phyloP scores from a whole-genome alignment of 23 tunicate species.

The Diplosoma virens region DNA sequence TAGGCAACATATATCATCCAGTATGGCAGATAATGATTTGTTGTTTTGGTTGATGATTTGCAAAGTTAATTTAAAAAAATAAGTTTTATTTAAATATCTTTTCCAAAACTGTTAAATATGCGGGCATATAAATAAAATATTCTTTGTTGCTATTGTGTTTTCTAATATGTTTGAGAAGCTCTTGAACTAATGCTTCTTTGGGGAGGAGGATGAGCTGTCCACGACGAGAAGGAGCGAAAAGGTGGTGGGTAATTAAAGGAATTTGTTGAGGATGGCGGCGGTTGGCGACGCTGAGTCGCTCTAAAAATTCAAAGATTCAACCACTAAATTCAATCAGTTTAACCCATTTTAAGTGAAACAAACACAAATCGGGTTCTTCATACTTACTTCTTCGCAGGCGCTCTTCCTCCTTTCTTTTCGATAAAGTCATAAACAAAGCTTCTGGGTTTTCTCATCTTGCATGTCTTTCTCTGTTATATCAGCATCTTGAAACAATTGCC shows the following conservation, averaged over 20 bases:
- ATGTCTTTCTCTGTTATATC: constrained; percentile 59
- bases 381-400: constrained; percentile 50
- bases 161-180: constrained; percentile 48
- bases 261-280: neutral
- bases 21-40: too few species aligned
- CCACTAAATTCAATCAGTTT: neutral
- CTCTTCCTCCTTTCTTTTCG: constrained; percentile 61
- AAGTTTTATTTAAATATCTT: too few species aligned
- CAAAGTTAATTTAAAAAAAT: too few species aligned
- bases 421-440: constrained; percentile 70
- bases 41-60: too few species aligned
- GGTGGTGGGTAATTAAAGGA: too few species aligned
- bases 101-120: too few species aligned
- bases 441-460: constrained; percentile 56
- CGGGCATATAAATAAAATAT: too few species aligned
- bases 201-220: constrained; percentile 61
- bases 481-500: constrained; percentile 35
- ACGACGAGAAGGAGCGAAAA: constrained; percentile 1
- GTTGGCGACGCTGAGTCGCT: neutral
- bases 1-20: too few species aligned
- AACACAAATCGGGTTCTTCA: neutral
- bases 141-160: too few species aligned
- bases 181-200: constrained; percentile 7
- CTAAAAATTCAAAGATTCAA: neutral
- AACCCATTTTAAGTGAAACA: neutral